Base-by-base conservation (phyloP, 2,888 invertebrate genomes). In the Entomobrya proxima region DNA sequence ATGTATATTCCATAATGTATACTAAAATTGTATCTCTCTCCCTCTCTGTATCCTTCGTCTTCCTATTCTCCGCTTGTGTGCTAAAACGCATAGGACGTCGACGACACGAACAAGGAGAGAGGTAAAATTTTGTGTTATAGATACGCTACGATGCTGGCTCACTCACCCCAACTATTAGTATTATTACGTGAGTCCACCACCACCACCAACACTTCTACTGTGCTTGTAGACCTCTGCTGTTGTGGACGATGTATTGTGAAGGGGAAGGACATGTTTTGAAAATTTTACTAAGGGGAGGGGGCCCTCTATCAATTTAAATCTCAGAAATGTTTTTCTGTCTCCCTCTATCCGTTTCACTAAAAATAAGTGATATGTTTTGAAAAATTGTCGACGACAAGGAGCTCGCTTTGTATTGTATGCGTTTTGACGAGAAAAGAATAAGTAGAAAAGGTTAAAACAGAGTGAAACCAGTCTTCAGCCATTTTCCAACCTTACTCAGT, bases 391-490 rank as follows among this genome's bases (percentile, higher is more conserved):
- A 76, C 74, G 81, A 82, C 58, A 61, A 67, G 24, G 67, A 67
- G 67, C 32, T 64, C 64, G 32, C 64, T n/a, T 35, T 64, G 64
- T 67, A 40, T 40, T 67, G 37, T 67, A 24, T 67, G 44, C 27
- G 50, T 76, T 81, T 76, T 75, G 84, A 84, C 64, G 84, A 84
- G 55, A 52, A 18, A n/a, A 72, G 67, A 67, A 40, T 30, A 67
- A 67, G 67, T 40, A 24, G 67, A 74, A 74, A 76, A 83, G 76
- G 76, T 78, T 78, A 67, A 79, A 80, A 80, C 64, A 85, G 78
- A 79, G 67, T 85, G 76, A 85, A 85, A 79, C 86, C 82, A 86
- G 86, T 82, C 86, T 86, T 82, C 86, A 86, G 86, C 86, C 86
- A 86, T 86, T 86, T 86, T 86, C 86, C 86, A 81, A 82, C 72